Evolutionary conservation across 2,888 invertebrate species (phyloP).

Genomic region (Watsonalla cultraria): DNA sequence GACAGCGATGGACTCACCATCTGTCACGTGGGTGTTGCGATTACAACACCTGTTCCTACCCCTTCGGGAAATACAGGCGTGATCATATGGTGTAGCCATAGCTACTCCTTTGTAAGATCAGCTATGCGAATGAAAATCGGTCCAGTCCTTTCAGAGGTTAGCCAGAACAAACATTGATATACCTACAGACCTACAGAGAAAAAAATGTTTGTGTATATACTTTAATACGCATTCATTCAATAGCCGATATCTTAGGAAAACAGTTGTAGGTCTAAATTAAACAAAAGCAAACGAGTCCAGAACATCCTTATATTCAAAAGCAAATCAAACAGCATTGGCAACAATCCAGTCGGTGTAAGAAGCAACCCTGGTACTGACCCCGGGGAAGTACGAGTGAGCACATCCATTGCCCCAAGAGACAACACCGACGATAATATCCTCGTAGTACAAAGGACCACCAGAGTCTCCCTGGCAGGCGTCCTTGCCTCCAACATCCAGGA

Average conservation of each 20-base stretch:
- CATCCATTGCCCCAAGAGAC: slow-evolving; percentile 66
- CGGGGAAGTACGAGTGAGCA: slow-evolving; percentile 54
- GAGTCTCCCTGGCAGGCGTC: slow-evolving; percentile 46
- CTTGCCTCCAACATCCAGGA: slow-evolving; percentile 32
- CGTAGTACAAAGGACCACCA: slow-evolving; percentile 57
- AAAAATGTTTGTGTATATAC: no score
- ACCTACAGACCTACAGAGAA: not conserved
- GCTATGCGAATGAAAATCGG: no score
- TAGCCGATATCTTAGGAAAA: no score
- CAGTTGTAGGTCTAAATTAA: not conserved
- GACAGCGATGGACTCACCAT: no score
- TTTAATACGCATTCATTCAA: no score
- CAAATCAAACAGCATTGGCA: slow-evolving; percentile 12
- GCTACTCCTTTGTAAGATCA: no score
- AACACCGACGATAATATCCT: slow-evolving; percentile 47
- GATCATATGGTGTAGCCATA: no score
- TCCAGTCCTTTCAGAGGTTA: no score
- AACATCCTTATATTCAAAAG: slow-evolving; percentile 1
- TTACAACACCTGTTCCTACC: no score
- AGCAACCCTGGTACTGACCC: slow-evolving; percentile 57
- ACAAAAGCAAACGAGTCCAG: not conserved
- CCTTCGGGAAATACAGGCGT: no score
- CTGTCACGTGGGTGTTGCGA: no score
- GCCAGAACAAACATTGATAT: no score
- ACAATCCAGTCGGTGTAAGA: slow-evolving; percentile 38